Base-by-base conservation (phyloP, 2,113 vertebrate genomes). In the Xenopus laevis region DNA sequence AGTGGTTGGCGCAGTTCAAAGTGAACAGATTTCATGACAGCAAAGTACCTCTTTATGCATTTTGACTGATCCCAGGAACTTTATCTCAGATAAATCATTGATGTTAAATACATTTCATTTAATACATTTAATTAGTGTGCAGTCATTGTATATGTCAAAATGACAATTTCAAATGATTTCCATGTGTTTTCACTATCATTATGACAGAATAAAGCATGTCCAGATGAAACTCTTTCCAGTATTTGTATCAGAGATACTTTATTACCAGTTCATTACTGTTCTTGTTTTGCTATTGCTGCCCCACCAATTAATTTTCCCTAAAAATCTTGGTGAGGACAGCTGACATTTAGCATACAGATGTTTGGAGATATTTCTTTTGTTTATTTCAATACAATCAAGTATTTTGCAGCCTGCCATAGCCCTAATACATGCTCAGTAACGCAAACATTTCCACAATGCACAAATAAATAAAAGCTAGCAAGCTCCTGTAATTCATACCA, bases 81-180 rank as follows among this genome's bases (percentile, higher is more conserved):
- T 68, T 47, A 12, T 80, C 58, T 58, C 30, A 21, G 60, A 68
- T 78, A 70, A 71, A 68, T 74, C 66, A 46, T 0, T 60, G 79
- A 73, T 78, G 71, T 78, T 78, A 80, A 79, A 79, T 30, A 73
- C 18, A 33, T 46, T 78, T 80, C 79, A 78, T 83, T 81, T 40
- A 40, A 6, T 40, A 40, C 18, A 33, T 46, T 76, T 80, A 79
- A 78, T 83, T 81, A 78, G 65, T 61, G 55, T 44, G 68, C 27
- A 71, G 74, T 27, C 81, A 79, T 75, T 80, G 13, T 81, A 53
- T 65, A 72, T 82, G 74, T 80, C 60, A 72, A 61, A 76, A 77
- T 77, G 79, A 79, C 57, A 21, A 79, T 64, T 69, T 82, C 77
- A 82, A 47, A 77, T 68, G 50, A 79, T 81, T 79, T 55, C 58